Evolutionary conservation across 2,113 vertebrate genomes (phyloP).

Genomic region (human (Homo sapiens)): GRCh38 chr1:40412501-40413000

Average conservation of each 20-base stretch:
- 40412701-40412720: background rate
- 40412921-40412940: background rate
- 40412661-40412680: background rate
- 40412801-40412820: background rate
- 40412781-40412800: background rate
- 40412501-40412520: conserved; percentile 9
- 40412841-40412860: background rate
- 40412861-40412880: background rate
- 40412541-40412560: background rate
- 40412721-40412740: background rate
- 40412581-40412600: background rate
- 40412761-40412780: background rate
- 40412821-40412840: background rate
- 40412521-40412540: conserved; percentile 31
- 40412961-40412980: conserved; percentile 21
- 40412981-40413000: conserved; percentile 32
- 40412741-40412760: background rate
- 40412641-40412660: background rate
- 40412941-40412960: conserved; percentile 10
- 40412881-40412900: background rate
- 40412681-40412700: conserved; percentile 14
- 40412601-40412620: conserved; percentile 1
- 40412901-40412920: background rate
- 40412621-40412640: background rate
- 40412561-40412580: conserved; percentile 21